Conservation (phyloP, 2,797 vertebrate species). For the Nannoperca australis region DNA sequence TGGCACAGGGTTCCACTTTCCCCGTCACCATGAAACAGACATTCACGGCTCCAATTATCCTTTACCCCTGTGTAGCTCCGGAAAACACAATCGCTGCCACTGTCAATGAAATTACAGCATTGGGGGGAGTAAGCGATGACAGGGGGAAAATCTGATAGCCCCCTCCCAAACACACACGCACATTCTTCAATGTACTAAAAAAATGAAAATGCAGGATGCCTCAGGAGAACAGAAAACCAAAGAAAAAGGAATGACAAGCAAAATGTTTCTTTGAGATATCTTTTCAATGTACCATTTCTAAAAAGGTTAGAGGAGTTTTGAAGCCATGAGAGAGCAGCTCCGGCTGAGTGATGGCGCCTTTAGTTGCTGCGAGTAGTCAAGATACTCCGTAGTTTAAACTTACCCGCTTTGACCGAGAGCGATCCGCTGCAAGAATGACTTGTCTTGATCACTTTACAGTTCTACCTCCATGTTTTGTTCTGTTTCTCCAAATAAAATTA, state of each 20-base stretch:
- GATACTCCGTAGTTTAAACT: slow-evolving; percentile 14
- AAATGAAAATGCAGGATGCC: slow-evolving; percentile 51
- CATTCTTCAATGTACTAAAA: slow-evolving; percentile 13
- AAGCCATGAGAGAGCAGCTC: slow-evolving; percentile 45
- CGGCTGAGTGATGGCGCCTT: slow-evolving; percentile 47
- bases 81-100: slow-evolving; percentile 68
- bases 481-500: slow-evolving; percentile 57
- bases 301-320: slow-evolving; percentile 68
- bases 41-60: slow-evolving; percentile 77
- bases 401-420: slow-evolving; percentile 47
- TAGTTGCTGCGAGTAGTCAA: neutral
- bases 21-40: slow-evolving; percentile 70
- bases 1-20: slow-evolving; percentile 59
- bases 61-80: slow-evolving; percentile 61
- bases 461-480: slow-evolving; percentile 24
- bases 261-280: slow-evolving; percentile 71
- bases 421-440: slow-evolving; percentile 23
- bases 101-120: slow-evolving; percentile 69
- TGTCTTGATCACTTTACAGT: slow-evolving; percentile 58
- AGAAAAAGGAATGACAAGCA: slow-evolving; percentile 57
- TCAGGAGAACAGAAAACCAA: slow-evolving; percentile 47
- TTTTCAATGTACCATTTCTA: slow-evolving; percentile 62
- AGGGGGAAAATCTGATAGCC: slow-evolving; percentile 35
- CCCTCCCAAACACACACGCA: neutral
- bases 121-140: slow-evolving; percentile 53